Evolutionary conservation across 2,113 vertebrate genomes (phyloP).

Genomic region (Malurus melanocephalus): DNA sequence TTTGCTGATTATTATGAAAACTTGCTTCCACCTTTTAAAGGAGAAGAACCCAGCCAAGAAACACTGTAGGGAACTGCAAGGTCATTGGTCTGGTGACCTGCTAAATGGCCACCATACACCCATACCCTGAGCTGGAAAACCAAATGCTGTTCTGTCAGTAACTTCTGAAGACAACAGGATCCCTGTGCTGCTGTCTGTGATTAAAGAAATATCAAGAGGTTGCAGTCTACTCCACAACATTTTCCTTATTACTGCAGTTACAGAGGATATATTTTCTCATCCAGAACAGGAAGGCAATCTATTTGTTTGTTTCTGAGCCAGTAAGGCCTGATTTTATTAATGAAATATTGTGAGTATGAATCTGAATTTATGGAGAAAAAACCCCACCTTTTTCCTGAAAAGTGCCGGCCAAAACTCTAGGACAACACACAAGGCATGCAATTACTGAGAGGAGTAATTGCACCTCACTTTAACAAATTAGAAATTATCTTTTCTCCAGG

Average conservation of each 20-base stretch:
- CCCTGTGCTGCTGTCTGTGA: background rate
- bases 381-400: rapidly evolving
- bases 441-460: background rate
- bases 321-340: background rate
- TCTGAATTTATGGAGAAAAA: background rate
- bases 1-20: background rate
- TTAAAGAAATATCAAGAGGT: background rate
- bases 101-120: background rate
- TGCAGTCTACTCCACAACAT: background rate
- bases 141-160: background rate
- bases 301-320: background rate
- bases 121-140: background rate
- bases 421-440: background rate
- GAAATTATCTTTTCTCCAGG: background rate
- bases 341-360: background rate
- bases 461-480: background rate
- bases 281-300: background rate
- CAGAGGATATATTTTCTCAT: background rate
- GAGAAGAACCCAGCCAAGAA: background rate
- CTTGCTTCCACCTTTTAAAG: background rate
- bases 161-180: background rate
- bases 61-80: background rate
- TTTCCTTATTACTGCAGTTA: background rate
- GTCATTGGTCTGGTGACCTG: background rate
- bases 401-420: background rate